phyloP scores from a whole-genome alignment of 2,113 vertebrate genomes.

The Neolamprologus brichardi region DNA sequence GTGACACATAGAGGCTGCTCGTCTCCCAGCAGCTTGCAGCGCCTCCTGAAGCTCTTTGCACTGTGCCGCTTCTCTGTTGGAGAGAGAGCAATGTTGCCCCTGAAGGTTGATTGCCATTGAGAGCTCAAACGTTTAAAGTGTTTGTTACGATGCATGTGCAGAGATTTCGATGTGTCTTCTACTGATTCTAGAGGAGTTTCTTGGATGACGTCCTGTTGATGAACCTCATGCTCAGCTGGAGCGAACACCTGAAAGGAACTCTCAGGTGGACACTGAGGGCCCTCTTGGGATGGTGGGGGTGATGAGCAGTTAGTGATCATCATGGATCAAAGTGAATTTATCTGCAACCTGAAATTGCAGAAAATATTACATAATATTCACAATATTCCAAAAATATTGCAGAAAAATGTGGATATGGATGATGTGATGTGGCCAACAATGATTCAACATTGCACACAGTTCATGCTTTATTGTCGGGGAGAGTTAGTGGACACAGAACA shows the following conservation, averaged over 20 bases:
- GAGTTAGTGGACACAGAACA: accelerated
- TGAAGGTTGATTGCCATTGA: slow-evolving; percentile 31
- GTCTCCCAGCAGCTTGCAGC: slow-evolving; percentile 75
- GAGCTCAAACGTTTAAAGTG: slow-evolving; percentile 51
- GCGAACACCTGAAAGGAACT: not conserved
- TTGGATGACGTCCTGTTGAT: not conserved
- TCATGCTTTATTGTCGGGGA: not conserved
- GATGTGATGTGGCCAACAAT: not conserved
- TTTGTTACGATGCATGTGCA: not conserved
- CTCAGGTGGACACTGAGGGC: not conserved
- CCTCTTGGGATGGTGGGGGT: not conserved
- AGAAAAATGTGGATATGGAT: not conserved
- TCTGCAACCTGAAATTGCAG: slow-evolving; percentile 17
- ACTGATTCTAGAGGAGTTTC: not conserved
- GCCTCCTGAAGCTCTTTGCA: slow-evolving; percentile 53
- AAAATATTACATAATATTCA: not conserved
- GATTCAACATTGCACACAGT: not conserved
- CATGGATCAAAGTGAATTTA: not conserved
- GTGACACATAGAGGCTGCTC: slow-evolving; percentile 27
- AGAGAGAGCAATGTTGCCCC: not conserved
- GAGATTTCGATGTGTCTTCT: not conserved
- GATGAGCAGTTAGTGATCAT: not conserved
- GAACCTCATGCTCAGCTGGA: not conserved
- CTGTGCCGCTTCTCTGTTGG: not conserved
- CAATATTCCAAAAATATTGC: not conserved